Conservation (phyloP, 1,140 invertebrate genomes). For the Neotoxoptera formosana region DNA sequence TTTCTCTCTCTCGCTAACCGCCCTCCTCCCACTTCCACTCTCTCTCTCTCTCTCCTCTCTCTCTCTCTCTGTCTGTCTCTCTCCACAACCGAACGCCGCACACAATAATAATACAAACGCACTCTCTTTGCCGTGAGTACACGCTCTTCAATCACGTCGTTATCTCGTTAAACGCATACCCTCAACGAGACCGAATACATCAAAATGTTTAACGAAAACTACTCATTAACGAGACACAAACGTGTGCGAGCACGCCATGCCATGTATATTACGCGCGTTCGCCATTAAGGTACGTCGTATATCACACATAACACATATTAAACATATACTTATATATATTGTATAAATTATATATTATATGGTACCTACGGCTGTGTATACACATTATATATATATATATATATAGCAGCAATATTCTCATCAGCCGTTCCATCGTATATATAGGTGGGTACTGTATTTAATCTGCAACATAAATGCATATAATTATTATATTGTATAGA, state of each 20-base stretch:
- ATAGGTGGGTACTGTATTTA: neutral
- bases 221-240: neutral
- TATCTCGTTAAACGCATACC: constrained; percentile 10
- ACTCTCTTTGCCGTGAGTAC: neutral
- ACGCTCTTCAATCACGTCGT: neutral
- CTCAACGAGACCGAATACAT: neutral
- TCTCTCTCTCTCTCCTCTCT: neutral
- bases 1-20: neutral
- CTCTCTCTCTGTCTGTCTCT: neutral
- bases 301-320: no score
- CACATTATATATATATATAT: no score
- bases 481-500: neutral
- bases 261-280: neutral
- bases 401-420: neutral
- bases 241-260: neutral
- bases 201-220: constrained; percentile 21
- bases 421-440: neutral
- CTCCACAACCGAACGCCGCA: neutral
- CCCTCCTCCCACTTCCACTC: no score
- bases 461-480: neutral
- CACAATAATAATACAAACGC: neutral
- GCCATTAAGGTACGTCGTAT: neutral
- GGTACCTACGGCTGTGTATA: no score
- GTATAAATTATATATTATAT: no score
- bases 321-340: no score